Percentiles rank a stretch among this genome's conserved stretches.
Evolutionary conservation across 2,797 vertebrate genomes (phyloP).

Genomic region (Lagocephalus sceleratus): DNA sequence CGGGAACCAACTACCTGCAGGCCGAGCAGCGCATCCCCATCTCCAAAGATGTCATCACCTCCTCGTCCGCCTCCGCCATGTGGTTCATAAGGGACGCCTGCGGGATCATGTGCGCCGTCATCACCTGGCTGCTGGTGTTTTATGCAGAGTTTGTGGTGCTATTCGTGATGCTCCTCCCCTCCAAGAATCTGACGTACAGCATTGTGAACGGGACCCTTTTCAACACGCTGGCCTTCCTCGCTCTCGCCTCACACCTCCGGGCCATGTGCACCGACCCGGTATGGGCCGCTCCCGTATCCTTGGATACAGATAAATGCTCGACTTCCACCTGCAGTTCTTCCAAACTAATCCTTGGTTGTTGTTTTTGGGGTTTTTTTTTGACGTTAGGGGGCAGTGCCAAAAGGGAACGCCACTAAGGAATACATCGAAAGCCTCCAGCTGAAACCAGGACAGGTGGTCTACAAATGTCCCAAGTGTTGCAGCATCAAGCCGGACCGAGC

Average conservation of each 20-base stretch:
- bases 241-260: conserved; percentile 92
- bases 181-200: conserved; percentile 89
- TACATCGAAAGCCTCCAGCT: conserved; percentile 98
- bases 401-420: conserved; percentile 97
- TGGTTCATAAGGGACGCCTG: conserved; percentile 98
- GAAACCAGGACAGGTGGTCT: conserved; percentile 97
- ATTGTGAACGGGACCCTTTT: conserved; percentile 89
- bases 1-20: conserved; percentile 77
- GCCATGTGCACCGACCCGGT: conserved; percentile 99
- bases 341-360: background rate
- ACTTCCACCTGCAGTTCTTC: background rate
- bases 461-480: conserved; percentile 98
- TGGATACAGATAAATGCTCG: background rate
- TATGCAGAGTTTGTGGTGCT: conserved; percentile 96
- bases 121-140: conserved; percentile 95
- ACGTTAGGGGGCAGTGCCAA: conserved; percentile 92
- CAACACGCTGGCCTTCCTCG: conserved; percentile 91
- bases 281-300: conserved; percentile 60
- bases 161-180: conserved; percentile 94
- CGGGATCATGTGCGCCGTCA: conserved; percentile 89
- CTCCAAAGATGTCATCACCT: conserved; percentile 72
- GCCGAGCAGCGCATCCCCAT: conserved; percentile 74
- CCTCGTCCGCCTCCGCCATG: conserved; percentile 81
- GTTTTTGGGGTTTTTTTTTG: conserved; percentile 17
- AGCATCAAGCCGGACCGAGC: conserved; percentile 98